Evolutionary conservation across 2,888 invertebrate genomes (phyloP), one percentile per base, ranked within the genome.

Genomic region (Aporophyla nigra): DNA sequence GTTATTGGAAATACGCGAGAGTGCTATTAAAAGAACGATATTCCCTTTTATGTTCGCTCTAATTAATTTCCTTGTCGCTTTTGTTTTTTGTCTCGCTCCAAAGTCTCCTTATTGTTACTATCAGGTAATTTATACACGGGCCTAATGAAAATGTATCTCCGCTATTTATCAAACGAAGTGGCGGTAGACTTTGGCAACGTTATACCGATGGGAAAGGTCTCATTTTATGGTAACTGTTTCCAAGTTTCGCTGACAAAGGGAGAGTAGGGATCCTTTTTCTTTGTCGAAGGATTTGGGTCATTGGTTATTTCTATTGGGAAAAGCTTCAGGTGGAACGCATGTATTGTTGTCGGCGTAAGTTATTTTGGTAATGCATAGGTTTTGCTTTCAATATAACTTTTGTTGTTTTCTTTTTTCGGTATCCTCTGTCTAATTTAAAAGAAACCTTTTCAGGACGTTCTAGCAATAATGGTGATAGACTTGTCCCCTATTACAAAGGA

Each of bases 201-300:
- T 88, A 86, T 87, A 87, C 87, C 90, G 78, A 88, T 88, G 88
- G 90, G 90, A 91, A 91, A 92, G 89, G 90, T 89, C 91, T 91
- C 90, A 89, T 91, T n/a, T 91, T 91, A 90, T 89, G 88, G 88
- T 86, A 88, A 91, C 91, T 90, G 91, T 92, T 90, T 89, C 89
- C 89, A 93, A 93, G 90, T 93, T 94, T 92, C 87, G 93, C 94
- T 94, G 94, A 95, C 93, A 93, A 91, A 91, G 91, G 92, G 90
- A 91, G 90, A 90, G 90, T 91, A 86, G 87, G 84, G 88, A 89
- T 89, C 90, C 91, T 90, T 92, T 93, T 91, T 88, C 88, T 88
- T 91, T 89, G 86, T 65, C 88, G 85, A 87, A 87, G 90, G 91
- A 94, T 94, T 90, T 93, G 91, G 94, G 94, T 94, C 93, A 93